phyloP scores from a whole-genome alignment of 1,140 invertebrate genomes.

The Ostrea denselamellosa region DNA sequence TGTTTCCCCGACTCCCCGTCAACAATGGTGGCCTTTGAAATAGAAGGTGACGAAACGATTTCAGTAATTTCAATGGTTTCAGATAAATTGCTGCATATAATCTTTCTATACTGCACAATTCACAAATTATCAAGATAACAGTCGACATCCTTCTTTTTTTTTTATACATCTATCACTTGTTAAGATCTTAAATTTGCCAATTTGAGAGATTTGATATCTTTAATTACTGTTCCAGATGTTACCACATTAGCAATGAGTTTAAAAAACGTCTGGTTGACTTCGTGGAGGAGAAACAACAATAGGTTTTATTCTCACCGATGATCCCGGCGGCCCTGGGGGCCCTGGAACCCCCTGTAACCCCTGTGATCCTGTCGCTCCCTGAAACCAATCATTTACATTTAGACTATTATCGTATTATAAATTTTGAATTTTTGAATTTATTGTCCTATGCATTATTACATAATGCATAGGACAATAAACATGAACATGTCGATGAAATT shows the following conservation, averaged over 20 bases:
- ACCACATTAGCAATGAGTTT: too few species aligned
- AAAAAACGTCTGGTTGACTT: too few species aligned
- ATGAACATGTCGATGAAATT: too few species aligned
- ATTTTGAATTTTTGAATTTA: background rate
- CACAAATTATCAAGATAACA: background rate
- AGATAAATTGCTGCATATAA: background rate
- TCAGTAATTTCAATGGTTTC: background rate
- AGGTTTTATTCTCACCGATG: conserved; percentile 37
- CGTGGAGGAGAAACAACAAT: too few species aligned
- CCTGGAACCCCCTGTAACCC: conserved; percentile 45
- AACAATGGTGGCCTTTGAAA: background rate
- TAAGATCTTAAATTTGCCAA: background rate
- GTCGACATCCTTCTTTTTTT: too few species aligned
- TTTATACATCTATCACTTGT: background rate
- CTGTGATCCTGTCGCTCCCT: background rate
- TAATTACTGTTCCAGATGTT: background rate
- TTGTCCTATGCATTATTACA: too few species aligned
- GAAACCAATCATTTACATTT: background rate
- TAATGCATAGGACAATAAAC: too few species aligned
- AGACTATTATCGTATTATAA: background rate
- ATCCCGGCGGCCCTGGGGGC: conserved; percentile 42
- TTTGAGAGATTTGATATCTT: background rate
- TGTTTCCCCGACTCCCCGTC: background rate
- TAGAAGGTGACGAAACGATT: background rate
- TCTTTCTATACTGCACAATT: background rate